Percentiles rank a stretch among this genome's conserved stretches.
phyloP scores from a whole-genome alignment of 2,888 invertebrate genomes.

The Cacoxenus indagator region DNA sequence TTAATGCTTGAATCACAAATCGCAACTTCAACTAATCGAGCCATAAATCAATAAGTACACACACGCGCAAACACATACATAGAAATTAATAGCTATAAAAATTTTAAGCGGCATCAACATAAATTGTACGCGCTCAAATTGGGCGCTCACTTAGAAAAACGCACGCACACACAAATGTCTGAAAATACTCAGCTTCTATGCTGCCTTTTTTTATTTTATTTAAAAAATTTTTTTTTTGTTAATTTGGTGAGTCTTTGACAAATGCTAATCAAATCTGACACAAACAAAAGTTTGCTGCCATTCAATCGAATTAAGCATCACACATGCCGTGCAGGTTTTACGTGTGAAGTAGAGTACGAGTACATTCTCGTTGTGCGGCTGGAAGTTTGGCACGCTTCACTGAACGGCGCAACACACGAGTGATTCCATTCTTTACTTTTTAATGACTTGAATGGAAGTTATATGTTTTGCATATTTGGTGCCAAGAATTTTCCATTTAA shows the following conservation, averaged over 20 bases:
- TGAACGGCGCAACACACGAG: not conserved
- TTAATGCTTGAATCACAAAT: not conserved
- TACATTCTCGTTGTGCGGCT: too few relatives aligned
- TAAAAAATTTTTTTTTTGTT: not conserved
- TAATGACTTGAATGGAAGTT: slow-evolving; percentile 1
- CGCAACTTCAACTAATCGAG: not conserved
- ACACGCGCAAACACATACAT: not conserved
- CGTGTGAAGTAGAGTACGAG: not conserved
- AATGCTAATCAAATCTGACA: slow-evolving; percentile 49
- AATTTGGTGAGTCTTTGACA: slow-evolving; percentile 21
- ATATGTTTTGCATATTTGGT: not conserved
- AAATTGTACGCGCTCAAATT: not conserved
- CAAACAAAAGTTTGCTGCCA: slow-evolving; percentile 1
- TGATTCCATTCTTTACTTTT: not conserved
- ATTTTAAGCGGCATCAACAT: not conserved
- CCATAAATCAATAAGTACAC: not conserved
- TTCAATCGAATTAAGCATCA: slow-evolving; percentile 13
- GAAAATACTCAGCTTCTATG: not conserved
- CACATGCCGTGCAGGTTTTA: not conserved
- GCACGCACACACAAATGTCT: not conserved
- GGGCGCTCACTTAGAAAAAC: not conserved
- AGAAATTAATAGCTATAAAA: slow-evolving; percentile 1
- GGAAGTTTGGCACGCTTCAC: not conserved
- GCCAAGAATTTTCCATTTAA: not conserved
- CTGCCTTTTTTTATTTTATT: not conserved